Percentiles rank a stretch among this genome's conserved stretches.
phyloP scores from a whole-genome alignment of 2,888 invertebrate species.

The Vandiemenella viatica region DNA sequence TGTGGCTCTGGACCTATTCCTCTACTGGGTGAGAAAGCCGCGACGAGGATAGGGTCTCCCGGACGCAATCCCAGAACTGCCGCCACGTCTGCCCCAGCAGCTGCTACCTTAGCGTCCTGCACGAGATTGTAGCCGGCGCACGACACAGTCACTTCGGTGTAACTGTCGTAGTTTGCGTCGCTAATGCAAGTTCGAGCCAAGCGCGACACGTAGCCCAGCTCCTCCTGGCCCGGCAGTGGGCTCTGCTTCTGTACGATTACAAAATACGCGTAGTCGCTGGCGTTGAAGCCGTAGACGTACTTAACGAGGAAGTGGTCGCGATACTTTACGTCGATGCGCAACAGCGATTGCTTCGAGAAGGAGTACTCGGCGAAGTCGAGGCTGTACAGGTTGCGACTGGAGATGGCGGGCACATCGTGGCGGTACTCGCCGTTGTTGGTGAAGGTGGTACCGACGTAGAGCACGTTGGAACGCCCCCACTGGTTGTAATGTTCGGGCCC shows the following conservation, averaged over 20 bases:
- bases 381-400: slow-evolving; percentile 67
- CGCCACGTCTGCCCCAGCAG: slow-evolving; percentile 71
- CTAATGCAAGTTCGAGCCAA: slow-evolving; percentile 86
- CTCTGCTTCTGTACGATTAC: slow-evolving; percentile 88
- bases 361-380: slow-evolving; percentile 68
- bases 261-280: slow-evolving; percentile 90
- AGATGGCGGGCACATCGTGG: slow-evolving; percentile 83
- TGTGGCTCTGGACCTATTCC: slow-evolving; percentile 74
- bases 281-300: slow-evolving; percentile 93
- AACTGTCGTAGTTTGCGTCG: slow-evolving; percentile 90
- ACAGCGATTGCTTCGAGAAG: slow-evolving; percentile 69
- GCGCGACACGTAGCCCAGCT: slow-evolving; percentile 77
- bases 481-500: slow-evolving; percentile 75
- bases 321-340: slow-evolving; percentile 83
- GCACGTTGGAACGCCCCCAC: slow-evolving; percentile 69
- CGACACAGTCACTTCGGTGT: slow-evolving; percentile 88
- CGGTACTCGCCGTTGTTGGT: slow-evolving; percentile 83
- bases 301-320: slow-evolving; percentile 89
- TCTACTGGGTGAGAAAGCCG: slow-evolving; percentile 77
- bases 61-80: slow-evolving; percentile 63
- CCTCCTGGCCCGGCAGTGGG: slow-evolving; percentile 73
- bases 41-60: slow-evolving; percentile 69
- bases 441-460: slow-evolving; percentile 87
- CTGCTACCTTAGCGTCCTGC: slow-evolving; percentile 81
- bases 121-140: slow-evolving; percentile 76